phyloP scores from a whole-genome alignment of 1,140 invertebrate genomes.

The Steinernema khuongi region DNA sequence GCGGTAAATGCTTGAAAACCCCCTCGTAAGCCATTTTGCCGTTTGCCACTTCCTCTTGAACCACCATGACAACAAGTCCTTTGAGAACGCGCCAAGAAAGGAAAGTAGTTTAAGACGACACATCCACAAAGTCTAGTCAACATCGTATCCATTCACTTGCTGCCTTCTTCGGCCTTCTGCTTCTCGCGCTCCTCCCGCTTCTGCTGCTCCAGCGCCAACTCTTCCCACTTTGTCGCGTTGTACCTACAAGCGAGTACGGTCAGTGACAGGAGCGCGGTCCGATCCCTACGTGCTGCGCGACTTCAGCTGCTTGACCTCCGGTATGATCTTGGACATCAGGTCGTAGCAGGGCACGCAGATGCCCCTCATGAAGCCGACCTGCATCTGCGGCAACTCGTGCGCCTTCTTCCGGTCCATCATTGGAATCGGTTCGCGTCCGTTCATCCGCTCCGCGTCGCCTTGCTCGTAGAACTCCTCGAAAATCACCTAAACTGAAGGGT shows the following conservation, averaged over 20 bases:
- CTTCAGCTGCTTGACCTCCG: slow-evolving; percentile 69
- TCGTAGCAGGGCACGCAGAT: slow-evolving; percentile 77
- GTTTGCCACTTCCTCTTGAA: too few relatives aligned
- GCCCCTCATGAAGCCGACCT: slow-evolving; percentile 73
- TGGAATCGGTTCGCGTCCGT: slow-evolving; percentile 69
- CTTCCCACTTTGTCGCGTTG: slow-evolving; percentile 62
- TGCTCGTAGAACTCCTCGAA: slow-evolving; percentile 81
- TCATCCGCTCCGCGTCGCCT: slow-evolving; percentile 70
- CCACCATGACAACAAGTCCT: too few relatives aligned
- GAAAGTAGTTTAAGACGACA: too few relatives aligned
- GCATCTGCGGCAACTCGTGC: slow-evolving; percentile 70
- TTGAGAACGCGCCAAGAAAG: too few relatives aligned
- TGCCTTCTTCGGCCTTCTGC: too few relatives aligned
- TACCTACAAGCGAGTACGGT: slow-evolving; percentile 50
- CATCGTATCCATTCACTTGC: too few relatives aligned
- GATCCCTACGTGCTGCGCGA: slow-evolving; percentile 65
- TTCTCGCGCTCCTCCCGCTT: slow-evolving; percentile 12
- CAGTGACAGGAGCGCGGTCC: slow-evolving; percentile 60
- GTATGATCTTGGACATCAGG: slow-evolving; percentile 68
- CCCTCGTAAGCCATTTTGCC: too few relatives aligned
- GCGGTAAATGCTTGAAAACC: too few relatives aligned
- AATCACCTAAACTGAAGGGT: slow-evolving; percentile 66
- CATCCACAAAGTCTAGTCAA: too few relatives aligned
- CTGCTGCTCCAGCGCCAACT: slow-evolving; percentile 60
- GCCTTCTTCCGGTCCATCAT: slow-evolving; percentile 76